phyloP scores from a whole-genome alignment of 1,140 invertebrate genomes.

The Eueides isabella region DNA sequence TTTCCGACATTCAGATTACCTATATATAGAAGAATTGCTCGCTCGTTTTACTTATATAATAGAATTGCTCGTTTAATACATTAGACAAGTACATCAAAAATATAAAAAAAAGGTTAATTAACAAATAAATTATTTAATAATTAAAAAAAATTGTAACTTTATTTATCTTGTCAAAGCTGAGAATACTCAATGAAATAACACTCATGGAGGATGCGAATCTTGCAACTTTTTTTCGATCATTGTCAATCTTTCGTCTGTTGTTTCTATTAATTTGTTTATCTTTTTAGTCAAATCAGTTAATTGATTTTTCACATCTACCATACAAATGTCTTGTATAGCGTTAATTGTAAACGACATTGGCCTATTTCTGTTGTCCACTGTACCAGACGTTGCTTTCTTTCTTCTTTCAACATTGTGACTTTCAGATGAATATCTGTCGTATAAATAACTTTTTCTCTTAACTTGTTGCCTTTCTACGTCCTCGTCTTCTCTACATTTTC shows the following conservation, averaged over 20 bases:
- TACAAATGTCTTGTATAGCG: slow-evolving; percentile 75
- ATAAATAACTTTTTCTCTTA: slow-evolving; percentile 75
- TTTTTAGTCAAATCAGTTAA: slow-evolving; percentile 67
- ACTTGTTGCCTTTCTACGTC: slow-evolving; percentile 50
- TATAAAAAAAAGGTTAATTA: background rate
- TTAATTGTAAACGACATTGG: slow-evolving; percentile 66
- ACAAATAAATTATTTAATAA: background rate
- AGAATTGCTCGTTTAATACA: no score
- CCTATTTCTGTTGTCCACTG: slow-evolving; percentile 59
- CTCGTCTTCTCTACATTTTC: slow-evolving; percentile 59
- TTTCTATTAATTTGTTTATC: slow-evolving; percentile 69
- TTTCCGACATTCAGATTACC: no score
- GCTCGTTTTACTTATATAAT: no score
- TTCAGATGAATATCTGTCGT: slow-evolving; percentile 66
- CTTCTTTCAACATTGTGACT: slow-evolving; percentile 69
- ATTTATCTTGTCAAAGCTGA: no score
- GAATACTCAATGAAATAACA: background rate
- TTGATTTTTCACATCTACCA: slow-evolving; percentile 74
- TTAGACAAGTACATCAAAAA: background rate
- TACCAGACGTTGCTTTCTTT: slow-evolving; percentile 63
- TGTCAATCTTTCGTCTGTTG: slow-evolving; percentile 62
- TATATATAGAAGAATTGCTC: no score
- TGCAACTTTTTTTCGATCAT: slow-evolving; percentile 65
- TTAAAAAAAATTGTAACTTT: background rate
- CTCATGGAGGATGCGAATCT: slow-evolving; percentile 48